Conservation (phyloP, 2,797 vertebrate genomes). For the Miichthys miiuy region DNA sequence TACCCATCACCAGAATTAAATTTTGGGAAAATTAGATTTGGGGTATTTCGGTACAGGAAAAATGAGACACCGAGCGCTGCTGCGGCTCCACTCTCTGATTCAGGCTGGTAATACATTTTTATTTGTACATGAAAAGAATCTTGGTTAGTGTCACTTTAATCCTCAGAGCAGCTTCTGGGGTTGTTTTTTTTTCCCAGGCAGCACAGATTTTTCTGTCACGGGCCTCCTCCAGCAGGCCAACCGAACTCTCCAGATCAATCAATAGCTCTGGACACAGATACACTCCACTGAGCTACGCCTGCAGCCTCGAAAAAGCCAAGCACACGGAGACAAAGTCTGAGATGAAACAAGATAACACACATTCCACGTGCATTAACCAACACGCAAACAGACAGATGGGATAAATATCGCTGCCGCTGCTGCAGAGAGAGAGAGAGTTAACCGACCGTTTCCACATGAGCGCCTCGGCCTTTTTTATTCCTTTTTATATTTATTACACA, state of each 20-base stretch:
- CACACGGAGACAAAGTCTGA: conserved; percentile 13
- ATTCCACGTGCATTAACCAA: background rate
- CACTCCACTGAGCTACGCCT: conserved; percentile 12
- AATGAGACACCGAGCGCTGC: background rate
- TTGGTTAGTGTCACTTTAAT: conserved; percentile 47
- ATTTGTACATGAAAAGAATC: conserved; percentile 48
- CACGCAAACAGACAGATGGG: background rate
- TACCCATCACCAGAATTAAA: conserved; percentile 15
- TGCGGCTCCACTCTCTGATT: conserved; percentile 29
- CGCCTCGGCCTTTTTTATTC: background rate
- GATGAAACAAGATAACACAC: conserved; percentile 5
- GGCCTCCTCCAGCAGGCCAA: background rate
- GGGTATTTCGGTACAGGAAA: background rate
- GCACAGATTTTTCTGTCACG: conserved; percentile 30
- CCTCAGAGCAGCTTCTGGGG: conserved; percentile 4
- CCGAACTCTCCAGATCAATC: conserved; percentile 41
- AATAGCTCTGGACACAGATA: conserved; percentile 32
- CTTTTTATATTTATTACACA: conserved; percentile 5
- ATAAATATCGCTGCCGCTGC: background rate
- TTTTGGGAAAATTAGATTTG: conserved; percentile 28
- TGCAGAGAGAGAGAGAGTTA: background rate
- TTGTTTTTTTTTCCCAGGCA: conserved; percentile 17
- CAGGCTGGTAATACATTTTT: conserved; percentile 33
- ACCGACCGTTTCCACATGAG: background rate
- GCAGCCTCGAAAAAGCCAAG: conserved; percentile 13